phyloP scores from a whole-genome alignment of 2,797 vertebrate species.

The Mormyrus hasselquistii region DNA sequence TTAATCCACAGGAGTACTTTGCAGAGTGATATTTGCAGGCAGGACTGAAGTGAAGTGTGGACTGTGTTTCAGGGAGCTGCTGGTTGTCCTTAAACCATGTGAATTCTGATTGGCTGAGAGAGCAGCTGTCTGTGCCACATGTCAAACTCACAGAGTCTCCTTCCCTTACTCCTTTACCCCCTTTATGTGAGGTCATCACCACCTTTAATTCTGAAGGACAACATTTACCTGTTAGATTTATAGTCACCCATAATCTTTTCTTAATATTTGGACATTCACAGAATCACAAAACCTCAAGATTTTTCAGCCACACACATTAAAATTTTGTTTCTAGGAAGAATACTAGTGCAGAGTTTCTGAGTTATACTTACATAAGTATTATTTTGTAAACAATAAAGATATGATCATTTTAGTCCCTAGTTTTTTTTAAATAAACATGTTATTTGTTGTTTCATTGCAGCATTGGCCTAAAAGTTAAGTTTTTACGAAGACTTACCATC shows the following conservation, averaged over 20 bases:
- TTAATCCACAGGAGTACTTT: background rate
- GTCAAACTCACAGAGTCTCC: background rate
- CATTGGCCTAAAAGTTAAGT: background rate
- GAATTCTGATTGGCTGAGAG: background rate
- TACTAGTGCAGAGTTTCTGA: too few species aligned
- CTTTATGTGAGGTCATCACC: background rate
- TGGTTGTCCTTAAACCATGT: background rate
- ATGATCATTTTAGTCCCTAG: too few species aligned
- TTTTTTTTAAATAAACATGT: too few species aligned
- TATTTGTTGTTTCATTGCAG: too few species aligned
- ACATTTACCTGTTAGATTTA: background rate
- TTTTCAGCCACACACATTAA: background rate
- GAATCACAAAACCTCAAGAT: background rate
- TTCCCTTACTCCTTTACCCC: background rate
- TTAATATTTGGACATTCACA: background rate
- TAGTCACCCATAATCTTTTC: background rate
- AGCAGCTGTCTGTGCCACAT: background rate
- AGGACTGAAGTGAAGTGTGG: background rate
- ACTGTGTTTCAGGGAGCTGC: background rate
- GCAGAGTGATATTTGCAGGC: background rate
- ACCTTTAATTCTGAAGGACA: background rate
- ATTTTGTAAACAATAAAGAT: too few species aligned
- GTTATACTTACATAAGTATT: too few species aligned
- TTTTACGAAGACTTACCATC: background rate
- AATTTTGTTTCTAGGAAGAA: too few species aligned